Percentiles rank a stretch among this genome's conserved stretches.
phyloP scores from a whole-genome alignment of 2,797 vertebrate species.

The Macropus fuliginosus region DNA sequence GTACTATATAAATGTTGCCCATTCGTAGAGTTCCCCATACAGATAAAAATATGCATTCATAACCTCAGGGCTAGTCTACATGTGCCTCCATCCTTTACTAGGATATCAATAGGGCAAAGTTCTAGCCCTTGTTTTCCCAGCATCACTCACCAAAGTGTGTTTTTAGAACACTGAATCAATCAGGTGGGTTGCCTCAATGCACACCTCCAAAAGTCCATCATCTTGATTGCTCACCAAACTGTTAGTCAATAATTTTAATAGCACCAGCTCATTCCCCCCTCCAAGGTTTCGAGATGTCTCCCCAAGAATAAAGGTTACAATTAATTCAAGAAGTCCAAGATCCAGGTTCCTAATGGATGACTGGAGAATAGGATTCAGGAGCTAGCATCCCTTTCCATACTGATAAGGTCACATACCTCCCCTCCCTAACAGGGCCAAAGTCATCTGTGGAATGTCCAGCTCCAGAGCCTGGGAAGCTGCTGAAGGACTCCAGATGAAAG shows the following conservation, averaged over 20 bases:
- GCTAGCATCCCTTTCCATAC: neutral
- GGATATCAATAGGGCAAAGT: conserved; percentile 6
- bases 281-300: neutral
- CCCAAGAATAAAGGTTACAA: neutral
- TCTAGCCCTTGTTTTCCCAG: neutral
- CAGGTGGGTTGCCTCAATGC: neutral
- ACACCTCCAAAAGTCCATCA: fast-evolving
- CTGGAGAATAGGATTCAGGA: neutral
- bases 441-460: too few species aligned
- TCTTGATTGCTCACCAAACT: too few species aligned
- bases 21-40: too few species aligned
- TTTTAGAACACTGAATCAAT: neutral
- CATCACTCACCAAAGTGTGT: neutral
- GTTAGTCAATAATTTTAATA: neutral
- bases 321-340: neutral
- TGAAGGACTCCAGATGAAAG: neutral
- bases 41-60: neutral
- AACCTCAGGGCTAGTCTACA: neutral
- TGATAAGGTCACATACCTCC: neutral
- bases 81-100: neutral
- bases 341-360: neutral
- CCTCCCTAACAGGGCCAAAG: neutral
- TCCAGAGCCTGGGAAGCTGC: neutral
- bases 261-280: neutral
- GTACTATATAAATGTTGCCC: neutral